Base-by-base conservation (phyloP, 1,140 invertebrate species). In the Oedothorax gibbosus region DNA sequence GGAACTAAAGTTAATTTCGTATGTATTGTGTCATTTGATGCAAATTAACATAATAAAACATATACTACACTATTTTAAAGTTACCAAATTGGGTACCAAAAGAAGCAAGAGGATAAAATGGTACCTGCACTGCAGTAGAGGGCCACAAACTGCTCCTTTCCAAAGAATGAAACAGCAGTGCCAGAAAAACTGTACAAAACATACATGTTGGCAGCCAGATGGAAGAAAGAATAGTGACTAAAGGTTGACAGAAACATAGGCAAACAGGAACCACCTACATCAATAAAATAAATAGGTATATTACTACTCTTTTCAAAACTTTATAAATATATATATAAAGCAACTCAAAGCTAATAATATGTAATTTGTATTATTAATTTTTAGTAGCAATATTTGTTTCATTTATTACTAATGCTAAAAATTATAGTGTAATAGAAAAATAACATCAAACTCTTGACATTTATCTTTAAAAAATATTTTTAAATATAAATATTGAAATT, bases 161-260 rank as follows among this genome's bases (percentile, higher is more conserved):
- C 97, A 87, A 98, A 91, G 68, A 93, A 91, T n/a, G 93, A 88
- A n/a, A 95, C 92, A 71, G 94, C 88, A 88, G 91, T 88, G 57
- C 88, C 88, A 53, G 91, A 90, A 88, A 94, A 99, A 88, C 94
- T 97, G 88, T 97, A 94, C 21, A 99, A 90, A 21, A 98, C 97
- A 91, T 96, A 98, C 98, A 99, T 99, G 91, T 99, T 99, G 57
- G 94, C 93, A 88, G 93, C 93, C 71, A 99, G 92, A 91, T 99
- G 98, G 66, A 97, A 90, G 54, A 93, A 88, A 11, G 94, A 96
- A 88, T 95, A 94, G 90, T 99, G 98, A 88, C 97, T 99, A 90
- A 99, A 99, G 71, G 94, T 95, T 11, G 96, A 97, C 1, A 99
- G 90, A 18, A 99, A 88, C 96, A 98, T 97, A 21, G 97, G 96